Percentiles rank a stretch among this genome's conserved stretches.
Conservation (phyloP, 2,888 invertebrate genomes). For the Agrotis ipsilon region DNA sequence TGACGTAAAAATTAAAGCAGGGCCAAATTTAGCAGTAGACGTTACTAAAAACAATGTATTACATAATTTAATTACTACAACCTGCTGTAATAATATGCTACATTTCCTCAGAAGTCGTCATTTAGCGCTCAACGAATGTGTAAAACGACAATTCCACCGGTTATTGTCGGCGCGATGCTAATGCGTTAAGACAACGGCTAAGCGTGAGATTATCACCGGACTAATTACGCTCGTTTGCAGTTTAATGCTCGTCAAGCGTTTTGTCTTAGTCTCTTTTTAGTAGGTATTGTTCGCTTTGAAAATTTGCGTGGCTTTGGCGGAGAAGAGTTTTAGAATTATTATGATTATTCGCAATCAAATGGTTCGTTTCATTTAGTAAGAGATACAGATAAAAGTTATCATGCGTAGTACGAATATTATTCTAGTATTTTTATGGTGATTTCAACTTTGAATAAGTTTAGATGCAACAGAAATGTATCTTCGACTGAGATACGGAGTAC, state of each 20-base stretch:
- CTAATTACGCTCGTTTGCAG: conserved; percentile 67
- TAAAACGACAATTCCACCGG: conserved; percentile 48
- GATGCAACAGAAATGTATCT: not conserved
- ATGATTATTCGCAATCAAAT: not conserved
- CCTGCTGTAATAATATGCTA: conserved; percentile 7
- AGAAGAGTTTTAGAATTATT: not conserved
- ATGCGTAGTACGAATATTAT: not conserved
- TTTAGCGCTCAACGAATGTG: conserved; percentile 45
- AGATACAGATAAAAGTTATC: not conserved
- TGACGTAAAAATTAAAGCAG: not conserved
- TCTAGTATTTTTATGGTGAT: not conserved
- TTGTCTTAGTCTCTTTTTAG: conserved; percentile 50
- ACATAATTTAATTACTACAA: conserved; percentile 26
- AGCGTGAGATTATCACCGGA: conserved; percentile 64
- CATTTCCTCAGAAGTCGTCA: conserved; percentile 50
- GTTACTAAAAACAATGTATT: conserved; percentile 24
- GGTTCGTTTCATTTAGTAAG: not conserved
- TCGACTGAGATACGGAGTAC: too few species aligned
- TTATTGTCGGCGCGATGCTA: conserved; percentile 63
- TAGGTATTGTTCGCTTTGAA: conserved; percentile 44
- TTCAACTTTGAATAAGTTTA: not conserved
- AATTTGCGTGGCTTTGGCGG: conserved; percentile 18
- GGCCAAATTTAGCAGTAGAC: not conserved
- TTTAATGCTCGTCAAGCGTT: conserved; percentile 56
- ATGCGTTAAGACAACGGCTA: conserved; percentile 60